Conservation (phyloP, 1,140 invertebrate genomes). For the Drosophila oshimai region DNA sequence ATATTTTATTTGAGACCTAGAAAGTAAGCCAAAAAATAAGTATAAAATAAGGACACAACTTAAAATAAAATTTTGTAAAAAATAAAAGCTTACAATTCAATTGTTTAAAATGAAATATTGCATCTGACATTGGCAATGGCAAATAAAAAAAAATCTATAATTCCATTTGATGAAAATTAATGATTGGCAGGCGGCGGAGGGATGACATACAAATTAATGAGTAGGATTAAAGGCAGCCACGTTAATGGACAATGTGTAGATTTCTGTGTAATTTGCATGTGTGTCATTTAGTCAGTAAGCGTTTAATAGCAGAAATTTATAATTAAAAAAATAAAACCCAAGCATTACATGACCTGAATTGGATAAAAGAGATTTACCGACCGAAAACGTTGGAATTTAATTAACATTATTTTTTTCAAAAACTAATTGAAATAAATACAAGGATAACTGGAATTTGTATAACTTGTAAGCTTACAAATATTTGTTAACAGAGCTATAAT, state of each 20-base stretch:
- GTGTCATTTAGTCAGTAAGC: slow-evolving; percentile 10
- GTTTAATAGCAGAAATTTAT: slow-evolving; percentile 12
- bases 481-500: neutral
- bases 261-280: neutral
- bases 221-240: neutral
- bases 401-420: neutral
- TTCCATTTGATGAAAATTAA: neutral
- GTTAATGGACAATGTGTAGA: slow-evolving; percentile 19
- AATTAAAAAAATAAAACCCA: slow-evolving; percentile 12
- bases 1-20: neutral
- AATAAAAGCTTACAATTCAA: slow-evolving; percentile 14
- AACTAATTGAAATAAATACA: neutral
- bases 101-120: slow-evolving; percentile 10
- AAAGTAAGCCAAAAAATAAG: neutral
- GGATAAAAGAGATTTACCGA: neutral
- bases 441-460: neutral
- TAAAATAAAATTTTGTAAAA: slow-evolving; percentile 3
- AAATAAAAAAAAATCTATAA: neutral
- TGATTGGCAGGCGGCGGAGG: neutral
- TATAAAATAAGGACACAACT: neutral
- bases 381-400: neutral
- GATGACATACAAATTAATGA: slow-evolving; percentile 8
- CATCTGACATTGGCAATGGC: neutral
- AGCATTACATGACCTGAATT: slow-evolving; percentile 17
- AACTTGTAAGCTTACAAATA: neutral